Evolutionary conservation across 2,797 vertebrate species (phyloP).

Genomic region (Limosa lapponica): DNA sequence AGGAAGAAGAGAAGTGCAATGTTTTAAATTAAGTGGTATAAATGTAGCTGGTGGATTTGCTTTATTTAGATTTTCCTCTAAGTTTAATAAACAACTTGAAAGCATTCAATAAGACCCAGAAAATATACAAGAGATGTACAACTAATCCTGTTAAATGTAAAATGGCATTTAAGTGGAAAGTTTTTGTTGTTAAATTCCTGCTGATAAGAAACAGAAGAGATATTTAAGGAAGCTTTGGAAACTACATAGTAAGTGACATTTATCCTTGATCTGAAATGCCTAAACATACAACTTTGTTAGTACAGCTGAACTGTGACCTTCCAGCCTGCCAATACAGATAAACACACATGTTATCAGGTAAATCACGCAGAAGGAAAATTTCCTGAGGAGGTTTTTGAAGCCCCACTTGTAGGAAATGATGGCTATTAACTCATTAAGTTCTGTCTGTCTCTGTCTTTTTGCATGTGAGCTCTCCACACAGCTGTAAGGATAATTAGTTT

Average conservation of each 20-base stretch:
- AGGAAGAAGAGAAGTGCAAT: neutral
- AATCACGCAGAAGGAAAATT: slow-evolving; percentile 45
- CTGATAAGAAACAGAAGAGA: neutral
- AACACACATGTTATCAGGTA: neutral
- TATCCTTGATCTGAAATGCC: slow-evolving; percentile 15
- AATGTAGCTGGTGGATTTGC: neutral
- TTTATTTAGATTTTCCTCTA: slow-evolving; percentile 6
- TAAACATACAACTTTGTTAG: neutral
- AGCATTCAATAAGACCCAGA: neutral
- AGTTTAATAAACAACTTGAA: neutral
- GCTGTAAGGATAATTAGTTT: neutral
- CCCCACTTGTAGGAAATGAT: neutral
- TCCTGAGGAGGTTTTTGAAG: slow-evolving; percentile 28
- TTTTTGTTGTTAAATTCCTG: neutral
- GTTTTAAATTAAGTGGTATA: neutral
- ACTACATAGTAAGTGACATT: neutral
- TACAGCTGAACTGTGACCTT: slow-evolving; percentile 41
- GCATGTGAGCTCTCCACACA: neutral
- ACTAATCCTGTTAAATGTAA: slow-evolving; percentile 14
- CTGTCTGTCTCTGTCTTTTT: neutral
- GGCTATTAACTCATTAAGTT: slow-evolving; percentile 9
- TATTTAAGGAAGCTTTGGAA: neutral
- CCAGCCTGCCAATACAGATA: slow-evolving; percentile 29
- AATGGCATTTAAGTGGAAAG: neutral
- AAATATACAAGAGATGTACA: neutral